A percentile compares a stretch with the other conserved stretches of the same genome.
phyloP scores from a whole-genome alignment of 2,113 vertebrate species.

The Anolis sagrei region DNA sequence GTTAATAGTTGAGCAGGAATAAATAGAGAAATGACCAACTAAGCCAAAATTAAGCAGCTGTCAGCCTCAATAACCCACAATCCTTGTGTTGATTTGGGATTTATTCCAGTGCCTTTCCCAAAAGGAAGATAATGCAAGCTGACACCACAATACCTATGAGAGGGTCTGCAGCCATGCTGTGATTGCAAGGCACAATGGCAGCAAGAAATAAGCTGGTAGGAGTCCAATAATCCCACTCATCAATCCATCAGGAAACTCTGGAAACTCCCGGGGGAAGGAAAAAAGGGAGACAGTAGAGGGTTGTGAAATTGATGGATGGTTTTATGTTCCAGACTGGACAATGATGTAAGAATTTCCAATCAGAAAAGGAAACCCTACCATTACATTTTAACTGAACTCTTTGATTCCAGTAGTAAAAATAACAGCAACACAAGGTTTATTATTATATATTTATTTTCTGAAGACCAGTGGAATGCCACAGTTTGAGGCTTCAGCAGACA shows the following conservation, averaged over 20 bases:
- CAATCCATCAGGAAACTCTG: constrained; percentile 8
- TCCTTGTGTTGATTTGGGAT: constrained; percentile 37
- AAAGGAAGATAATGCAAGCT: constrained; percentile 22
- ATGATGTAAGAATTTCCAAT: constrained; percentile 50
- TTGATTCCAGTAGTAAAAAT: constrained; percentile 49
- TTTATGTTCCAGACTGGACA: constrained; percentile 23
- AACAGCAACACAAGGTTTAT: background rate
- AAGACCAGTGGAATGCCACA: background rate
- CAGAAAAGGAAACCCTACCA: constrained; percentile 33
- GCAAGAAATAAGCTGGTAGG: background rate
- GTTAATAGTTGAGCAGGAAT: constrained; percentile 4
- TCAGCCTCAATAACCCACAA: constrained; percentile 42
- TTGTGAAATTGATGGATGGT: background rate
- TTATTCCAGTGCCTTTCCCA: background rate
- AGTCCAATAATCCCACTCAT: background rate
- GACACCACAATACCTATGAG: background rate
- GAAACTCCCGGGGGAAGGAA: background rate
- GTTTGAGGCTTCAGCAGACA: background rate
- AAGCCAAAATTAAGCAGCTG: constrained; percentile 29
- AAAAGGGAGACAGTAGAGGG: background rate
- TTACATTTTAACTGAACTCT: constrained; percentile 41
- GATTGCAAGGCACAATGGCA: background rate
- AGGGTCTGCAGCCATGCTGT: background rate
- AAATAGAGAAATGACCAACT: constrained; percentile 31
- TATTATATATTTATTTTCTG: background rate